Evolutionary conservation across 2,888 invertebrate species (phyloP), one percentile per base, ranked within the genome.

Genomic region (Myopa testacea): DNA sequence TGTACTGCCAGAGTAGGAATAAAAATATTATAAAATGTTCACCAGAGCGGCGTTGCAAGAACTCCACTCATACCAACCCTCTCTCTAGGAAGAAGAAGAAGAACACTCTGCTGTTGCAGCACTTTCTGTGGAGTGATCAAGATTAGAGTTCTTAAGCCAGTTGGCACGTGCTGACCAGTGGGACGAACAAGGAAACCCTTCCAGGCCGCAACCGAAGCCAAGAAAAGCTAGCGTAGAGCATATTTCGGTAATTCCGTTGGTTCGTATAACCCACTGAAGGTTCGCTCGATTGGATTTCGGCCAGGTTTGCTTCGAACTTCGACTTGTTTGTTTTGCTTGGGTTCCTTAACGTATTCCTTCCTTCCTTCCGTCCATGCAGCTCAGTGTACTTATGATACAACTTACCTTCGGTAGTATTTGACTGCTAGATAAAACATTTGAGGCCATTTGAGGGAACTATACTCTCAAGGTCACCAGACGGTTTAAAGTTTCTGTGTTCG

Each of bases 251-350:
- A 55, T 70, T 70, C 70, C 14, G 14, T n/a, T 67, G 67, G 16
- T 38, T n/a, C n/a, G 40, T 7, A 14, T 7, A 55, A 50, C 50
- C 52, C 69, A 50, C 69, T 69, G 45, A 50, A 52, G 50, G 50
- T 37, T 16, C 19, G 69, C n/a, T 70, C 16, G 14, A 55, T 70
- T 70, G 70, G 70, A 70, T 37, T 52, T 70, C 34, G 37, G 70
- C 70, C 70, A 70, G 55, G 37, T 70, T 70, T n/a, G 34, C 16
- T 40, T 69, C 50, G 52, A 10, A 69, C 52, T 34, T 5, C 19
- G 55, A 14, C 52, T 70, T 26, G 34, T 50, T 45, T 69, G 67
- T 5, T 67, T 16, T 26, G 16, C 12, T 50, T 69, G 19, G 45
- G 45, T 45, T n/a, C 19, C 67, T 67, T 40, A n/a, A 38, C 67